phyloP scores from a whole-genome alignment of 2,797 vertebrate species.

The Paratrypauchen microcephalus region DNA sequence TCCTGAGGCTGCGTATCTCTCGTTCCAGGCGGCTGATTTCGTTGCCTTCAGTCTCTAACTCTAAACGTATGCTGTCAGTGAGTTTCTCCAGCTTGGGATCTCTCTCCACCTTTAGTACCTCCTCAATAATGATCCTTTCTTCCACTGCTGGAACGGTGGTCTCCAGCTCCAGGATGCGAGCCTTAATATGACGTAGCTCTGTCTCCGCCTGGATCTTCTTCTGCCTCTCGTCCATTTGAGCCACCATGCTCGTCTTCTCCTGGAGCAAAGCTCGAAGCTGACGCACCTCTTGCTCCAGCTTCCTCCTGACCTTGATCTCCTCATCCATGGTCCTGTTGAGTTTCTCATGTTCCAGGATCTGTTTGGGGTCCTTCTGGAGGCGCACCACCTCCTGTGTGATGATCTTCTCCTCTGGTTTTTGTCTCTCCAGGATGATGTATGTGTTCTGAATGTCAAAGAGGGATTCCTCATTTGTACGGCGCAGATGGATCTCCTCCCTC shows the following conservation, averaged over 20 bases:
- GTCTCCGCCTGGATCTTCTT: conserved; percentile 87
- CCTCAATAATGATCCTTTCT: conserved; percentile 91
- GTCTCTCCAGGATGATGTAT: conserved; percentile 85
- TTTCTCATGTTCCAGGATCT: conserved; percentile 82
- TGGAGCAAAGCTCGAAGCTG: conserved; percentile 77
- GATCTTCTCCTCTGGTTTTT: conserved; percentile 90
- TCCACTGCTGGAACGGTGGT: conserved; percentile 75
- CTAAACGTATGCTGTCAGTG: conserved; percentile 69
- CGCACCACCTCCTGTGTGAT: conserved; percentile 84
- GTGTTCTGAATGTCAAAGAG: conserved; percentile 89
- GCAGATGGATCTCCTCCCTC: conserved; percentile 80
- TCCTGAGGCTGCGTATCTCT: conserved; percentile 82
- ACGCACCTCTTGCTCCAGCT: conserved; percentile 85
- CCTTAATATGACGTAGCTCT: conserved; percentile 86
- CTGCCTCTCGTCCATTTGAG: conserved; percentile 83
- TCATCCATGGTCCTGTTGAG: conserved; percentile 84
- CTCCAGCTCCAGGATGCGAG: conserved; percentile 87
- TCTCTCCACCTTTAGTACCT: conserved; percentile 92
- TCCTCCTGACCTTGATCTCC: conserved; percentile 80
- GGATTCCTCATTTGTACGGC: conserved; percentile 82
- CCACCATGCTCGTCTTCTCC: conserved; percentile 80
- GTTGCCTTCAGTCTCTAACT: conserved; percentile 80
- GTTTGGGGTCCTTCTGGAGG: conserved; percentile 88
- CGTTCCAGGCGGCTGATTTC: conserved; percentile 79
- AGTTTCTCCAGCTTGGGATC: conserved; percentile 86